Conservation (phyloP, 2,888 invertebrate genomes). For the Vannuccia rotundouncinata region DNA sequence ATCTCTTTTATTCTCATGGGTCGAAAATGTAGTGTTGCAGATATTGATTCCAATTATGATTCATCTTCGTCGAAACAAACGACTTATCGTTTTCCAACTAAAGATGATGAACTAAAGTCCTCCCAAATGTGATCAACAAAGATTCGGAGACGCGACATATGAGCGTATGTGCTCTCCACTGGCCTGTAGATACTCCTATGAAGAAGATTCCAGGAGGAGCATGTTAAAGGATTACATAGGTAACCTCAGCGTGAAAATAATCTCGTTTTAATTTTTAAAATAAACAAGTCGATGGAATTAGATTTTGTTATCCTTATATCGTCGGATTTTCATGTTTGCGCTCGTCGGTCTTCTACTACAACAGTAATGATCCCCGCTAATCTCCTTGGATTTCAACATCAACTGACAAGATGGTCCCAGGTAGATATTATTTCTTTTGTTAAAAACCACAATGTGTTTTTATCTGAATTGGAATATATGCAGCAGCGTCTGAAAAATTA, state of each 20-base stretch:
- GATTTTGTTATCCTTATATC: slow-evolving; percentile 23
- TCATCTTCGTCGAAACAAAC: slow-evolving; percentile 21
- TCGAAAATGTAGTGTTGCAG: slow-evolving; percentile 27
- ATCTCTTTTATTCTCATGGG: slow-evolving; percentile 24
- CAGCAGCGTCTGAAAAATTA: slow-evolving; percentile 18
- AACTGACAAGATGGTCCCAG: slow-evolving; percentile 28
- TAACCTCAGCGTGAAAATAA: slow-evolving; percentile 20
- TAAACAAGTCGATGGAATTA: slow-evolving; percentile 24
- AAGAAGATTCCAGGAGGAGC: slow-evolving; percentile 27
- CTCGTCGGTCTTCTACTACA: slow-evolving; percentile 23
- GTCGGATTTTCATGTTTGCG: slow-evolving; percentile 22
- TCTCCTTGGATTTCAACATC: slow-evolving; percentile 29
- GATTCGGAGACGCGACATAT: slow-evolving; percentile 22
- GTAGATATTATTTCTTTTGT: slow-evolving; percentile 24
- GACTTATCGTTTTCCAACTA: slow-evolving; percentile 13
- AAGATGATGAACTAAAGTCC: slow-evolving; percentile 13
- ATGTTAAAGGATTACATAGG: slow-evolving; percentile 21
- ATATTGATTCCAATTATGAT: slow-evolving; percentile 21
- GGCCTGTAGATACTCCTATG: slow-evolving; percentile 21
- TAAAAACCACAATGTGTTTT: slow-evolving; percentile 30
- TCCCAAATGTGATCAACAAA: slow-evolving; percentile 31
- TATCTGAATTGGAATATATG: slow-evolving; percentile 18
- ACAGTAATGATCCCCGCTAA: slow-evolving; percentile 24
- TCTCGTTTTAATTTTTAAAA: slow-evolving; percentile 23
- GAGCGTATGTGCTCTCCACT: slow-evolving; percentile 25